Evolutionary conservation across 2,888 invertebrate species (phyloP), one percentile per base, ranked within the genome.

Genomic region (Metopia argyrocephala): DNA sequence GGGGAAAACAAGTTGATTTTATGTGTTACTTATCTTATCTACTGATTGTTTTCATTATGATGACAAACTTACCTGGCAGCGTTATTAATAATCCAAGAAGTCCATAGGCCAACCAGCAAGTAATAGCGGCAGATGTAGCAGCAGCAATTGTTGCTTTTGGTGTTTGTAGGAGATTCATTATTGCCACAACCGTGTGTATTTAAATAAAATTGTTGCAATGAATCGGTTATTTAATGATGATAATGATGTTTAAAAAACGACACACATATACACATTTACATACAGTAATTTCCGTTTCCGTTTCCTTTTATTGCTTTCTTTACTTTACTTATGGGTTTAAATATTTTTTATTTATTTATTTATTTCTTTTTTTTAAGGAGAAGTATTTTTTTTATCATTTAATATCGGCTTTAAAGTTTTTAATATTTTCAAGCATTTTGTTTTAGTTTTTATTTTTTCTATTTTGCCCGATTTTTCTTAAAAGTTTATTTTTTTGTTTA

Each of bases 1-100:
- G 28, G 57, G 48, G 38, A 15, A 15, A 9, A 15, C 1, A 38
- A 12, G 15, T 38, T 31, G 9, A 4, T 9, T 38, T 38, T 38
- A 38, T 4, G 38, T 38, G 38, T n/a, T n/a, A n/a, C n/a, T n/a
- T n/a, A n/a, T n/a, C n/a, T n/a, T n/a, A n/a, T n/a, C n/a, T n/a
- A n/a, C n/a, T n/a, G n/a, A n/a, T n/a, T 45, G 25, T 27, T 15
- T 45, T 25, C 20, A 0, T 3, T 54, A 3, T 52, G 3, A 23
- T 38, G 20, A 56, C 28, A 57, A 70, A 74, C 74, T 81, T 59
- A 81, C 81, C 81, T 81, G 81, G 81, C 66, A 81, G 66, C 56
- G 66, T 70, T 78, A 78, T 81, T 57, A 81, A 75, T 81, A 81
- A 78, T 75, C 81, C 81, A 81, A 81, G 61, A 31, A 81, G 81